A percentile compares a stretch with the other conserved stretches of the same genome.
phyloP scores from a whole-genome alignment of 2,113 vertebrate genomes.

The Microtus ochrogaster region DNA sequence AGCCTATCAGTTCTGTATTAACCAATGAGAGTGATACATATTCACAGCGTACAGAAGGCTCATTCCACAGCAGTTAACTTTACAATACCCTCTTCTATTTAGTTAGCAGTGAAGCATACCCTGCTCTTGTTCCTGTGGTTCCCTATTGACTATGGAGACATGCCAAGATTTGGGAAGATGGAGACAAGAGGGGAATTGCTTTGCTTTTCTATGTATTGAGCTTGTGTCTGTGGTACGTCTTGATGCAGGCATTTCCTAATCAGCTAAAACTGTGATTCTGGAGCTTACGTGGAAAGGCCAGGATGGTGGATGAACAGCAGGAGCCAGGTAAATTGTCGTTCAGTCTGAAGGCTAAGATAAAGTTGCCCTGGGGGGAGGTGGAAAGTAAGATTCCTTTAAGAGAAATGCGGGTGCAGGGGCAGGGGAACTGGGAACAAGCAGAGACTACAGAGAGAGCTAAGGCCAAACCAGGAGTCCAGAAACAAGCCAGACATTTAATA shows the following conservation, averaged over 20 bases:
- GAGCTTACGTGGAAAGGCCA: background rate
- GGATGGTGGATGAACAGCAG: background rate
- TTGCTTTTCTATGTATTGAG: background rate
- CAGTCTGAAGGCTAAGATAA: background rate
- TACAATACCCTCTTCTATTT: background rate
- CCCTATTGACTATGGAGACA: background rate
- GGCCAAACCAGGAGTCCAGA: background rate
- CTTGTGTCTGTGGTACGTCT: background rate
- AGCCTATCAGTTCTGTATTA: no score
- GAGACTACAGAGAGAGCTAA: background rate
- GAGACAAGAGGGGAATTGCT: background rate
- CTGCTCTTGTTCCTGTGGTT: background rate
- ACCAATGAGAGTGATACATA: no score
- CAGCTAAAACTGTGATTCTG: background rate
- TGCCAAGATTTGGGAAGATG: background rate
- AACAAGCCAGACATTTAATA: background rate
- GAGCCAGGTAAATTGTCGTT: background rate
- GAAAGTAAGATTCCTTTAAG: background rate
- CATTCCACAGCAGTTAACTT: background rate
- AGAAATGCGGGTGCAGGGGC: background rate
- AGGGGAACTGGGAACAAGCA: background rate
- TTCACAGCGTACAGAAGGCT: no score
- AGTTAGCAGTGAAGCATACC: background rate
- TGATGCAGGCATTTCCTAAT: background rate
- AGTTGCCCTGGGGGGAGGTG: background rate